A percentile compares a stretch with the other conserved stretches of the same genome.
These are phyloP conservation scores for Hydrotaea diabolus DNA, from an alignment of 2,888 invertebrate genomes.

Conservation along the genomic window DNA sequence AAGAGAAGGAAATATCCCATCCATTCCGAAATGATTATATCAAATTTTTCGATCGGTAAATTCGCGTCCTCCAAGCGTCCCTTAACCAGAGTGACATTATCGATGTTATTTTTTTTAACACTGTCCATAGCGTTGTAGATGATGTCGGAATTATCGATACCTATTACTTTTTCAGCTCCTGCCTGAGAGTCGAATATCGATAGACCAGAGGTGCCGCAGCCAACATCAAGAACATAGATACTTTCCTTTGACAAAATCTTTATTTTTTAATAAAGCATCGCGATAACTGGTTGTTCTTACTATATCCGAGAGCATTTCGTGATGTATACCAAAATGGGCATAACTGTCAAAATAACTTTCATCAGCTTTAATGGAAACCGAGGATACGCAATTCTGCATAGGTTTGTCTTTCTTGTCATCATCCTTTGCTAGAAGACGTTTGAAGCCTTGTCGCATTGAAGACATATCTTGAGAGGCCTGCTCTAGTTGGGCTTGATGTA, in stretches of 20 bases:
- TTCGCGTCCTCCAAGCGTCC: slow-evolving; percentile 92
- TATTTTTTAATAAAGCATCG: slow-evolving; percentile 90
- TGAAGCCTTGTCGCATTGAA: slow-evolving; percentile 76
- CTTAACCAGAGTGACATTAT: slow-evolving; percentile 89
- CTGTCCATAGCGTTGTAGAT: slow-evolving; percentile 98
- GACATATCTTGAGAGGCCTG: slow-evolving; percentile 81
- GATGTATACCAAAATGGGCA: slow-evolving; percentile 95
- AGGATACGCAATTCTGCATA: slow-evolving; percentile 80
- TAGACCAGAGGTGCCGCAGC: slow-evolving; percentile 98
- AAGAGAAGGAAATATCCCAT: slow-evolving; percentile 99
- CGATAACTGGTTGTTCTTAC: slow-evolving; percentile 93
- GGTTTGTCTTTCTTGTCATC: slow-evolving; percentile 58
- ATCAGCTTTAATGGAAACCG: slow-evolving; percentile 85
- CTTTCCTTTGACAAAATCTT: slow-evolving; percentile 86
- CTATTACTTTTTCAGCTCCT: slow-evolving; percentile 94
- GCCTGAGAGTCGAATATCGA: slow-evolving; percentile 99
- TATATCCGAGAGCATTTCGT: slow-evolving; percentile 95
- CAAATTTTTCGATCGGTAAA: slow-evolving; percentile 88
- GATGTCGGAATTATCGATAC: slow-evolving; percentile 97
- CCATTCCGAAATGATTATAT: slow-evolving; percentile 98
- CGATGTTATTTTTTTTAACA: slow-evolving; percentile 83
- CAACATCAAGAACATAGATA: slow-evolving; percentile 95
- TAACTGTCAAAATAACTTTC: slow-evolving; percentile 91
- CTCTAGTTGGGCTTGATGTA: slow-evolving; percentile 83
- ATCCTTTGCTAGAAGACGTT: slow-evolving; percentile 72